Evolutionary conservation across 2,888 invertebrate genomes (phyloP).

Genomic region (Hirtodrosophila duncani): DNA sequence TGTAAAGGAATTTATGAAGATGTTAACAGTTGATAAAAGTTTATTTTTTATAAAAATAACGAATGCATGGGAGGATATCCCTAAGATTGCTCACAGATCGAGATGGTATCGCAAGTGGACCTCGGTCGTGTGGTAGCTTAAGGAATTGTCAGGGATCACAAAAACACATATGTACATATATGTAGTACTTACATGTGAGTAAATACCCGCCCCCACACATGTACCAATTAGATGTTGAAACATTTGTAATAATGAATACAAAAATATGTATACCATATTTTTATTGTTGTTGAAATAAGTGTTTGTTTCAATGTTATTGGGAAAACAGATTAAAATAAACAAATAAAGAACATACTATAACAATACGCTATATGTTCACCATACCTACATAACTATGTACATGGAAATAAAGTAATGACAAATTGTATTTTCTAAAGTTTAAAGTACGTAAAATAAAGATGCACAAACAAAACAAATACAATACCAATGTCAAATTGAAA

Average conservation of each 20-base stretch:
- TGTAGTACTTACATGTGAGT: background rate
- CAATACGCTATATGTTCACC: no score
- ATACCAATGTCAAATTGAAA: no score
- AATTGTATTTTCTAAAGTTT: constrained; percentile 61
- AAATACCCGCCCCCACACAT: constrained; percentile 1
- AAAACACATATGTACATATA: background rate
- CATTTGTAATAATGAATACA: constrained; percentile 10
- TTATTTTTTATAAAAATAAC: constrained; percentile 13
- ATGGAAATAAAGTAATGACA: constrained; percentile 16
- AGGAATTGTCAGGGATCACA: constrained; percentile 66
- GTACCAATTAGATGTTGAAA: background rate
- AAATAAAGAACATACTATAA: background rate
- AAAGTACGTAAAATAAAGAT: constrained; percentile 21
- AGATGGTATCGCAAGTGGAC: constrained; percentile 1
- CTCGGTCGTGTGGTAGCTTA: constrained; percentile 29
- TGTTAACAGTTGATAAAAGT: constrained; percentile 3
- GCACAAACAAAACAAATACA: constrained; percentile 27
- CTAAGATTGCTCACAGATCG: no score
- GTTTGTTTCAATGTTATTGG: constrained; percentile 8
- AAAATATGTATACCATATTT: constrained; percentile 50
- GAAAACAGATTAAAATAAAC: background rate
- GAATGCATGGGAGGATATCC: background rate
- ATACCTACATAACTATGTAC: background rate
- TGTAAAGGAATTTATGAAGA: constrained; percentile 50
- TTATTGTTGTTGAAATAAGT: no score